Evolutionary conservation across 2,113 vertebrate species (phyloP).

Genomic region (Coryphaenoides rupestris): DNA sequence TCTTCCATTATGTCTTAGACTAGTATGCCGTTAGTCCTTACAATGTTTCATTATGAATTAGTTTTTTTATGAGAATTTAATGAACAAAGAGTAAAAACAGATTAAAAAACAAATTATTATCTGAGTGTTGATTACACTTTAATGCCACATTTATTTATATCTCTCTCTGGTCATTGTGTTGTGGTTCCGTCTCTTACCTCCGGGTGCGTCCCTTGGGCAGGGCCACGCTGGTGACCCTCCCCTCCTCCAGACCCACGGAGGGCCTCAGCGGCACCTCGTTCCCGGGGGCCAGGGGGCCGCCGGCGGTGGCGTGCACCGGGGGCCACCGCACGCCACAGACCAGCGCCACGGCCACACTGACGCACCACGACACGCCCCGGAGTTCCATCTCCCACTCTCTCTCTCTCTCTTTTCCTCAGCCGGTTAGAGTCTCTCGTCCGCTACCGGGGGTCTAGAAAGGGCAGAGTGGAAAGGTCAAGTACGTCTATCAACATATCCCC

Average conservation of each 20-base stretch:
- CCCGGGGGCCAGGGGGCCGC: conserved; percentile 60
- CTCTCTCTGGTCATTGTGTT: too few species aligned
- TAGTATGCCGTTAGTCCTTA: too few species aligned
- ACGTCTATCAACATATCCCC: conserved; percentile 29
- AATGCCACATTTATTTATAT: too few species aligned
- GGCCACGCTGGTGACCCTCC: conserved; percentile 75
- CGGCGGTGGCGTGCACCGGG: conserved; percentile 29
- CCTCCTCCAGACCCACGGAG: conserved; percentile 74
- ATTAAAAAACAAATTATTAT: too few species aligned
- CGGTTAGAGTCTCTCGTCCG: conserved; percentile 2
- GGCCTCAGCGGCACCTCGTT: conserved; percentile 74
- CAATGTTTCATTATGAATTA: too few species aligned
- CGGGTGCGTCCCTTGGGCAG: conserved; percentile 79
- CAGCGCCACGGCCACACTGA: conserved; percentile 47
- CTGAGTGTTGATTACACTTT: too few species aligned
- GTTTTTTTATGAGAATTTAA: too few species aligned
- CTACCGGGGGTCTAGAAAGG: conserved; percentile 33
- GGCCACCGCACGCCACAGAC: conserved; percentile 43
- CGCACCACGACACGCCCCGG: conserved; percentile 47
- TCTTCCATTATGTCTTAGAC: too few species aligned
- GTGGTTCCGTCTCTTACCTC: conserved; percentile 65
- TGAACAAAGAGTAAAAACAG: too few species aligned
- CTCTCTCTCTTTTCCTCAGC: conserved; percentile 1
- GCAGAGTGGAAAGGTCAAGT: conserved; percentile 44
- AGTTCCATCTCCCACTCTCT: conserved; percentile 30